Percentiles rank a stretch among this genome's conserved stretches.
phyloP scores from a whole-genome alignment of 2,888 invertebrate genomes.

The Nephrotoma appendiculata region DNA sequence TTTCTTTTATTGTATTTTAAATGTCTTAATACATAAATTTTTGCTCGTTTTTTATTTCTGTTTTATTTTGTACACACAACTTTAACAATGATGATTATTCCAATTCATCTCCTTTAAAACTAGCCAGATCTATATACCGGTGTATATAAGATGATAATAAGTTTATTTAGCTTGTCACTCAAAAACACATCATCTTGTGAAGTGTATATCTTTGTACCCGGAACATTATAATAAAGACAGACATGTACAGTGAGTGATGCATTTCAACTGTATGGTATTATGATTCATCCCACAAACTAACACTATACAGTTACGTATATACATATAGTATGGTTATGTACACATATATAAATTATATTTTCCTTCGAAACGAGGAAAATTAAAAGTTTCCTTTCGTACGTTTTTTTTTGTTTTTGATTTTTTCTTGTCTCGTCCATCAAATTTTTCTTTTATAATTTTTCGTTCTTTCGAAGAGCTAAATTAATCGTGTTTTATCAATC shows the following conservation, averaged over 20 bases:
- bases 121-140: background rate
- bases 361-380: background rate
- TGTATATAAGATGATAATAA: background rate
- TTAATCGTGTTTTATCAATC: slow-evolving; percentile 6
- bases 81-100: background rate
- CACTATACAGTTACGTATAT: background rate
- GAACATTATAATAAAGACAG: background rate
- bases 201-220: background rate
- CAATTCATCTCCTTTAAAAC: background rate
- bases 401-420: background rate
- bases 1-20: background rate
- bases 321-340: background rate
- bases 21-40: background rate
- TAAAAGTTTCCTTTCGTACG: background rate
- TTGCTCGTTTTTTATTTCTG: background rate
- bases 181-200: background rate
- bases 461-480: background rate
- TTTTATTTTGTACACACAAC: background rate
- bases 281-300: too few species aligned
- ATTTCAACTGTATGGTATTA: background rate
- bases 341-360: background rate
- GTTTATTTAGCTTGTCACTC: background rate
- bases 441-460: slow-evolving; percentile 1
- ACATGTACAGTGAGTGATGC: background rate
- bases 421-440: slow-evolving; percentile 4